Evolutionary conservation across 2,888 invertebrate species (phyloP), one percentile per base, ranked within the genome.

Genomic region (Lacanobia wlatinum): DNA sequence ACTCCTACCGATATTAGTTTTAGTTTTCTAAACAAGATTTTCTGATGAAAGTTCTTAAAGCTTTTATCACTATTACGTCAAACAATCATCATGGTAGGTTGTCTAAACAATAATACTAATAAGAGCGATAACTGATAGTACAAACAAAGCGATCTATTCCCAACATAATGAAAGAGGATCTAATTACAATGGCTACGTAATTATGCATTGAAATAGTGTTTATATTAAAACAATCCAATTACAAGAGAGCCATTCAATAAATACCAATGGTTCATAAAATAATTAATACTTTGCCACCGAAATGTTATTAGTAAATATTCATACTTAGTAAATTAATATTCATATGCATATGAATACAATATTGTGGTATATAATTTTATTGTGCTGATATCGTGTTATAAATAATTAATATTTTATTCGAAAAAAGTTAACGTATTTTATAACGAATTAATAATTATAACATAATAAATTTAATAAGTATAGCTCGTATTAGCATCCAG

Each of bases 221-320:
- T 46, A 60, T 74, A 63, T 63, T 74, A 74, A 60, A 63, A 80
- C 16, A 75, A 64, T 67, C 63, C 60, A 75, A 78, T 58, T 69
- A 70, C 52, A 28, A 3, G 14, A 48, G n/a, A 50, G n/a, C 63
- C 18, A 16, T 58, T 40, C 23, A 55, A 62, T 65, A 52, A 62
- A 58, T 62, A 53, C 34, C 2, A 16, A 34, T 68, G n/a, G 68
- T 60, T 76, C 64, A 65, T 81, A 55, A 69, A 76, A 69, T 80
- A 61, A 69, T 69, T 58, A 70, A 81, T 76, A 65, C 0, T 65
- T 58, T 53, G 56, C 50, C 48, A 53, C 23, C 38, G 2, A 58
- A 48, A 65, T 80, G 38, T 65, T 69, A 65, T 53, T 76, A 50
- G 67, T 64, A 55, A 56, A 64, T 73, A 77, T 64, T 79, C 79